Percentiles rank a stretch among this genome's conserved stretches.
Evolutionary conservation across 2,888 invertebrate species (phyloP).

Genomic region (Gastracanthus pulcherrimus): DNA sequence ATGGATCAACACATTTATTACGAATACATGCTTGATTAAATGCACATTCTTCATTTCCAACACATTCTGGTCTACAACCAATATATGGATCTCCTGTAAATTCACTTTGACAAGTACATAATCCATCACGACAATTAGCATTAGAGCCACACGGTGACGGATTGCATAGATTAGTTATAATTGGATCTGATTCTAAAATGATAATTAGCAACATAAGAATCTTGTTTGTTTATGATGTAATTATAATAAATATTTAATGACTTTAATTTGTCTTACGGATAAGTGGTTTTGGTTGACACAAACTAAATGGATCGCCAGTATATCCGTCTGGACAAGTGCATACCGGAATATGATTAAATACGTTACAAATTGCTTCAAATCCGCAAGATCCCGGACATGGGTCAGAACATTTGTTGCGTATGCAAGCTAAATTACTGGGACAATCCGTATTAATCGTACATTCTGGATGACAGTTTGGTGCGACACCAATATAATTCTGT

Average conservation of each 20-base stretch:
- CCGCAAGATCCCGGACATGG: constrained; percentile 90
- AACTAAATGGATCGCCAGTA: constrained; percentile 76
- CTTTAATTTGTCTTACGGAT: constrained; percentile 27
- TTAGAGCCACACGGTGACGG: constrained; percentile 88
- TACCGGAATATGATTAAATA: constrained; percentile 84
- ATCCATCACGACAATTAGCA: constrained; percentile 80
- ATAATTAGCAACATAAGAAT: neutral
- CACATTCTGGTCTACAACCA: constrained; percentile 88
- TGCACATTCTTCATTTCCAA: constrained; percentile 83
- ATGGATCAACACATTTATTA: constrained; percentile 87
- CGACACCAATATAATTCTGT: constrained; percentile 87
- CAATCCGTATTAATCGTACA: constrained; percentile 89
- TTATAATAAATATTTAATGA: neutral
- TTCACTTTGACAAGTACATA: constrained; percentile 74
- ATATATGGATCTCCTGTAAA: constrained; percentile 77
- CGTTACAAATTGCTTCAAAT: constrained; percentile 85
- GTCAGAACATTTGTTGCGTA: constrained; percentile 87
- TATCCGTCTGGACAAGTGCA: constrained; percentile 78
- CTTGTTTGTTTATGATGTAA: neutral
- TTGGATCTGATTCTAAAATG: constrained; percentile 50
- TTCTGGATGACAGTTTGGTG: constrained; percentile 87
- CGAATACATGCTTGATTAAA: constrained; percentile 84
- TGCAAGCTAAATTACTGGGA: constrained; percentile 85
- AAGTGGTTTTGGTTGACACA: constrained; percentile 43
- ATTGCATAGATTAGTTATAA: constrained; percentile 81